Evolutionary conservation across 92 coral and sea anemone species (phyloP).

Genomic region (Epizoanthus illoricatus): DNA sequence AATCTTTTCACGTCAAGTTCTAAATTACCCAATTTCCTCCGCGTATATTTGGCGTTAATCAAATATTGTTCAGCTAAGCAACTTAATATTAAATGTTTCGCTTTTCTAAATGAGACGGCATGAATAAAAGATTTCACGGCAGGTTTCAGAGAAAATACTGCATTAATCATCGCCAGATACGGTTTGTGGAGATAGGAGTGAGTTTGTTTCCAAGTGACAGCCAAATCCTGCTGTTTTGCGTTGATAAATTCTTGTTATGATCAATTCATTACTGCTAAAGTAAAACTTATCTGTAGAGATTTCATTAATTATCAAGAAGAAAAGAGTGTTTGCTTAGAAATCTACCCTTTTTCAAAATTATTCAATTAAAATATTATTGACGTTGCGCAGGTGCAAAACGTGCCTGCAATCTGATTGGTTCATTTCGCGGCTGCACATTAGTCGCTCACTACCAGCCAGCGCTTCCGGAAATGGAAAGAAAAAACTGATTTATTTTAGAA

Average conservation of each 20-base stretch:
- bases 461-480: constrained; percentile 24
- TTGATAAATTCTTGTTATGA: constrained; percentile 32
- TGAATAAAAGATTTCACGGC: constrained; percentile 42
- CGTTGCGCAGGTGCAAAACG: constrained; percentile 16
- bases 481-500: background rate
- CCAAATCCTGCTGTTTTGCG: constrained; percentile 24
- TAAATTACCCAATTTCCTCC: constrained; percentile 42
- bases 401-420: constrained; percentile 7
- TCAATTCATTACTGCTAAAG: background rate
- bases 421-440: background rate
- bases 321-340: constrained; percentile 64
- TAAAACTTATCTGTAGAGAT: constrained; percentile 38
- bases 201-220: background rate
- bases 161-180: constrained; percentile 6
- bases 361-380: constrained; percentile 63
- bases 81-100: constrained; percentile 40
- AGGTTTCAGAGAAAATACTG: constrained; percentile 23
- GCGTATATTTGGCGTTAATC: constrained; percentile 34
- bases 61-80: constrained; percentile 42
- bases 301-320: constrained; percentile 37
- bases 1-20: constrained; percentile 12
- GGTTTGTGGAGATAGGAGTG: constrained; percentile 6
- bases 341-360: constrained; percentile 56
- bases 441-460: background rate
- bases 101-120: constrained; percentile 16